Percentiles rank a stretch among this genome's conserved stretches.
These are phyloP conservation scores for Rotaria sp. DNA, from an alignment of 2,888 invertebrate genomes.

Conservation along the genomic window DNA sequence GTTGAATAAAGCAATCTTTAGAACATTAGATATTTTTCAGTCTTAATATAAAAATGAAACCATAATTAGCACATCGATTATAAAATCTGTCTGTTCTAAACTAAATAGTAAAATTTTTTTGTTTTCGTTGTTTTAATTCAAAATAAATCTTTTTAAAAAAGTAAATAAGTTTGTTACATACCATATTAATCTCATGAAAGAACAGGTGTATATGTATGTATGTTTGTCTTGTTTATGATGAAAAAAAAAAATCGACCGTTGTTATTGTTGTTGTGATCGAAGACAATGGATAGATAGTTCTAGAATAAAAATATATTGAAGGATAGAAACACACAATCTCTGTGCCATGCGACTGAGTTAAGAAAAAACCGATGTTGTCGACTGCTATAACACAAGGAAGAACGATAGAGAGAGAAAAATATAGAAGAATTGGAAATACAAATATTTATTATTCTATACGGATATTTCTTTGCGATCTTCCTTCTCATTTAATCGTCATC, in stretches of 20 bases:
- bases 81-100: neutral
- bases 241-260: neutral
- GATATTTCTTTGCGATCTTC: conserved; percentile 15
- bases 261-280: neutral
- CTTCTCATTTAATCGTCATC: neutral
- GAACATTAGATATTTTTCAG: neutral
- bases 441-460: conserved; percentile 13
- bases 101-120: neutral
- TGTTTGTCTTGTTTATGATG: neutral
- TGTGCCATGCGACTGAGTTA: neutral
- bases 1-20: neutral
- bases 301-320: neutral
- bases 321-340: neutral
- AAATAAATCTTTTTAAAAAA: neutral
- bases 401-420: neutral
- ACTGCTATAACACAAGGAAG: neutral
- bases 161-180: neutral
- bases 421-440: conserved; percentile 18
- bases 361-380: neutral
- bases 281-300: neutral
- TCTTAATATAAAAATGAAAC: neutral
- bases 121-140: neutral
- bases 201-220: neutral
- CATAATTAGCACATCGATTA: neutral
- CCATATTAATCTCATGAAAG: neutral